Evolutionary conservation across 1,140 invertebrate genomes (phyloP).

Genomic region (Amphibalanus amphitrite): DNA sequence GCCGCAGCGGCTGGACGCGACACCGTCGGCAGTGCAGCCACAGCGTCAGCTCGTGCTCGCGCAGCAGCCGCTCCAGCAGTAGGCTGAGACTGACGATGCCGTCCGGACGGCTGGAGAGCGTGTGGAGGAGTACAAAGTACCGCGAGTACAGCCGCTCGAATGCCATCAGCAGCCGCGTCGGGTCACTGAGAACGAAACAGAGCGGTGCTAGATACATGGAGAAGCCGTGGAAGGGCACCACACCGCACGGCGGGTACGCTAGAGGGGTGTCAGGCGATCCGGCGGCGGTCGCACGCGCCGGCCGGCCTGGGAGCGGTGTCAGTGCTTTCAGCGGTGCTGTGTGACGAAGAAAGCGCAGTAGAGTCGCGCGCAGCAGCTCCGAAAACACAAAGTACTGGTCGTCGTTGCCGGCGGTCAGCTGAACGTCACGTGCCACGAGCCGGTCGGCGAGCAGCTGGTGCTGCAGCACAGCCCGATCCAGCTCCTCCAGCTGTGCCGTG

Average conservation of each 20-base stretch:
- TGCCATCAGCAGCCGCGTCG: conserved; percentile 66
- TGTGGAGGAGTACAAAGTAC: conserved; percentile 80
- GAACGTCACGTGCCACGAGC: conserved; percentile 74
- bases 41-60: conserved; percentile 69
- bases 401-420: conserved; percentile 87
- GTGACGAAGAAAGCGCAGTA: conserved; percentile 85
- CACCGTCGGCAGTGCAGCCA: conserved; percentile 77
- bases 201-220: conserved; percentile 93
- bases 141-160: conserved; percentile 79
- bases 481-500: conserved; percentile 54
- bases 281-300: conserved; percentile 13
- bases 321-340: conserved; percentile 42
- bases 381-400: conserved; percentile 97
- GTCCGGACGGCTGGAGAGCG: conserved; percentile 73
- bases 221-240: conserved; percentile 92
- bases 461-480: conserved; percentile 65
- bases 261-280: conserved; percentile 27
- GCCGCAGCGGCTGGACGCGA: conserved; percentile 71
- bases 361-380: conserved; percentile 82
- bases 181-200: conserved; percentile 81
- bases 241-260: conserved; percentile 79
- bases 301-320: conserved; percentile 26
- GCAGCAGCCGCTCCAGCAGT: conserved; percentile 75
- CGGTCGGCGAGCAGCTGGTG: conserved; percentile 86
- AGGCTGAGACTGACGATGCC: conserved; percentile 42